Evolutionary conservation across 2,888 invertebrate genomes (phyloP).

Genomic region (Agrotis clavis): DNA sequence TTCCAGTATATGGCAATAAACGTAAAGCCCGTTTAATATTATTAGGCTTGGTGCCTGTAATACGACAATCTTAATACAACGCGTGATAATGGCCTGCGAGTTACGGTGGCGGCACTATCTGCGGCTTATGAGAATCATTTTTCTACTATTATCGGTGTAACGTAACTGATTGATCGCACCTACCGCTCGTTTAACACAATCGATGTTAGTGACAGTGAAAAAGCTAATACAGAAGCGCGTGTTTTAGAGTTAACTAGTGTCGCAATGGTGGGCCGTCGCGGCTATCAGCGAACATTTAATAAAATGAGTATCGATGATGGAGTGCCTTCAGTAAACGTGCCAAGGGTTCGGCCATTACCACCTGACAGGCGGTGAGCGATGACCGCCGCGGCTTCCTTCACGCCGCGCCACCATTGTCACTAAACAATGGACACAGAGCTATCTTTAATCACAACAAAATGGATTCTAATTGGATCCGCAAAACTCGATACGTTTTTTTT

Average conservation of each 20-base stretch:
- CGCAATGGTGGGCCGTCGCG: conserved; percentile 75
- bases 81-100: conserved; percentile 35
- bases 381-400: conserved; percentile 79
- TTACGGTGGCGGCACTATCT: conserved; percentile 8
- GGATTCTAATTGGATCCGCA: conserved; percentile 89
- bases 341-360: conserved; percentile 83
- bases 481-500: conserved; percentile 76
- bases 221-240: conserved; percentile 71
- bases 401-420: conserved; percentile 82
- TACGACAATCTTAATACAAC: conserved; percentile 24
- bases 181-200: conserved; percentile 58
- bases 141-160: conserved; percentile 34
- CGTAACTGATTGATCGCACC: conserved; percentile 51
- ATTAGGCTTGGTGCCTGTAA: conserved; percentile 24
- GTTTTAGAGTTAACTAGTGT: conserved; percentile 81
- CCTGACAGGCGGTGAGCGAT: conserved; percentile 89
- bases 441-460: conserved; percentile 89
- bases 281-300: conserved; percentile 84
- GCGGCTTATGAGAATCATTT: conserved; percentile 26
- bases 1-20: conserved; percentile 19
- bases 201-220: conserved; percentile 68
- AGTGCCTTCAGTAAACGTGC: conserved; percentile 77
- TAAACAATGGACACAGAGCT: conserved; percentile 86
- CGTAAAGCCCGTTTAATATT: conserved; percentile 25
- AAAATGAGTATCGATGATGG: conserved; percentile 85